phyloP scores from a whole-genome alignment of 2,797 vertebrate genomes.

The Lutjanus argentimaculatus region DNA sequence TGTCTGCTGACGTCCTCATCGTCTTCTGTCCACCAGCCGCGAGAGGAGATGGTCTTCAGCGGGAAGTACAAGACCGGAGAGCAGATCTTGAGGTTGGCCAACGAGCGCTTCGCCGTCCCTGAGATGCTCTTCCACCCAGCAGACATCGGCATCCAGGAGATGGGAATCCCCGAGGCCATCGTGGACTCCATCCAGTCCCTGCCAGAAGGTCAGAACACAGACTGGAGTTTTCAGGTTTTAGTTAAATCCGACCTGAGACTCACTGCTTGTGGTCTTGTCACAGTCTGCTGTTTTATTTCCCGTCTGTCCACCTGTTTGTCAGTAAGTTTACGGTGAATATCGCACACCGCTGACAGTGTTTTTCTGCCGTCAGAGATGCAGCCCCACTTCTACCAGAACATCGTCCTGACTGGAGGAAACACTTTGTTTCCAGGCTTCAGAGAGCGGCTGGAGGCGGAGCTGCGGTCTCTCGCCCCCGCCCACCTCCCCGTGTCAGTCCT shows the following conservation, averaged over 20 bases:
- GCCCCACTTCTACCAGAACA: slow-evolving; percentile 98
- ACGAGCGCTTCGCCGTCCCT: slow-evolving; percentile 98
- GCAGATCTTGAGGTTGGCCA: slow-evolving; percentile 94
- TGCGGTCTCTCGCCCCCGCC: slow-evolving; percentile 93
- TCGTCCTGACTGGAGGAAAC: slow-evolving; percentile 96
- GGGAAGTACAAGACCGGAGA: slow-evolving; percentile 98
- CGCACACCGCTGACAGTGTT: not conserved
- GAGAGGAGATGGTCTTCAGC: slow-evolving; percentile 95
- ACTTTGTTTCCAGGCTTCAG: slow-evolving; percentile 93
- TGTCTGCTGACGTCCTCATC: not conserved
- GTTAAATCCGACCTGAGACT: too few relatives aligned
- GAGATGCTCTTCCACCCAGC: slow-evolving; percentile 98
- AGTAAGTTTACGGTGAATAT: not conserved
- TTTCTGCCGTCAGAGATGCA: slow-evolving; percentile 92
- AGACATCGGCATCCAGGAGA: slow-evolving; percentile 98
- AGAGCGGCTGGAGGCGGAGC: slow-evolving; percentile 94
- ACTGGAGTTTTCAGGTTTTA: too few relatives aligned
- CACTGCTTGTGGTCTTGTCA: not conserved
- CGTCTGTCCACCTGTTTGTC: not conserved
- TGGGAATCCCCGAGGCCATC: slow-evolving; percentile 96
- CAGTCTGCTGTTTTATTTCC: not conserved
- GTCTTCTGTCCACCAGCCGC: slow-evolving; percentile 84
- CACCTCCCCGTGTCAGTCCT: slow-evolving; percentile 94
- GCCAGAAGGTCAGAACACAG: slow-evolving; percentile 89
- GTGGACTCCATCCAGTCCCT: slow-evolving; percentile 94